Evolutionary conservation across 2,113 vertebrate species (phyloP).

Genomic region (Nicator chloris): DNA sequence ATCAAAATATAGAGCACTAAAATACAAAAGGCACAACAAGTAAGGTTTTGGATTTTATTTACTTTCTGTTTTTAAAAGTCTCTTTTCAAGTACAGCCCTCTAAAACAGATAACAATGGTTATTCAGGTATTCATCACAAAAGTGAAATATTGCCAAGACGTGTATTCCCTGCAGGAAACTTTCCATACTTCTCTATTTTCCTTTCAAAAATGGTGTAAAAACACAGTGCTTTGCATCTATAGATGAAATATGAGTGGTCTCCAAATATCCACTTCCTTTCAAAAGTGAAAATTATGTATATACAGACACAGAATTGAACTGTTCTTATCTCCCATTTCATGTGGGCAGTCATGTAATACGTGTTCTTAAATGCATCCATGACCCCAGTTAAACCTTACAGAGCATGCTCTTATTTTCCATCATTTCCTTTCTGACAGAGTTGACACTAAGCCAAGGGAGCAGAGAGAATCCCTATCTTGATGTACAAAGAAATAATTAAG

Average conservation of each 20-base stretch:
- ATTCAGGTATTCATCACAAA: background rate
- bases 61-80: background rate
- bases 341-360: background rate
- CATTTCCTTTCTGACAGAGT: background rate
- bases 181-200: background rate
- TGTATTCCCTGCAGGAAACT: background rate
- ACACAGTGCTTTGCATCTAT: background rate
- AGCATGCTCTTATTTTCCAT: background rate
- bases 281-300: background rate
- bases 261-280: background rate
- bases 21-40: background rate
- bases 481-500: background rate
- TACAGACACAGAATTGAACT: background rate
- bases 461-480: background rate
- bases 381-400: constrained; percentile 20
- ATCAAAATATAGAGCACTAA: background rate
- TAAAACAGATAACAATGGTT: background rate
- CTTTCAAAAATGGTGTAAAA: background rate
- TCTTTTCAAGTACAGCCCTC: background rate
- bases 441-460: background rate
- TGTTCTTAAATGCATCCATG: background rate
- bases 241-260: background rate
- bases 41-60: background rate
- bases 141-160: background rate
- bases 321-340: background rate